Base-by-base conservation (phyloP, 1,140 invertebrate species). In the Macrosteles quadrilineatus region DNA sequence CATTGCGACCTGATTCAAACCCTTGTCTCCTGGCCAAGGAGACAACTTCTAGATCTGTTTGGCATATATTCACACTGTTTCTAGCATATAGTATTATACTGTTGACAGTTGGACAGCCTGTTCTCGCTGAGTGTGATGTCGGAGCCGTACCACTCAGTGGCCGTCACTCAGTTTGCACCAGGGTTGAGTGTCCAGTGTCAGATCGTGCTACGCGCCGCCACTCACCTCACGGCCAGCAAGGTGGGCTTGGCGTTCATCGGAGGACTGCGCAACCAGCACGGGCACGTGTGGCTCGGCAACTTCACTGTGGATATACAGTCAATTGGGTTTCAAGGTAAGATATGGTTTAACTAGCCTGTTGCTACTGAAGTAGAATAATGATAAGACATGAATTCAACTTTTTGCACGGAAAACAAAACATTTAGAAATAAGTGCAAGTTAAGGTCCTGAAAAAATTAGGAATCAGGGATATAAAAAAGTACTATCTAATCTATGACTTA, bases 261-360 rank as follows among this genome's bases (percentile, higher is more conserved):
- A 47, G 79, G 79, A 4, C 75, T 82, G 12, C 70, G 74, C 30
- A 77, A 77, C 32, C 74, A 74, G 11, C 78, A 80, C 45, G 76
- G 76, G 0, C 76, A 80, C 23, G 75, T 76, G 14, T 79, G 77
- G 76, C 72, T 81, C 3, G 81, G 79, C 21, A 71, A 76, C 30
- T 79, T 75, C 69, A 73, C 73, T 25, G 72, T 81, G 27, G 78
- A 81, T 74, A 76, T 81, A 19, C 78, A 79, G 53, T 80, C 80
- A 9, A 80, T 81, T 57, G 75, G 76, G 32, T 81, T 81, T 70
- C 67, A 74, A 72, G 71, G 75, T 76, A 71, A 63, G 32, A 14
- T 6, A n/a, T 21, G 4, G 47, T 19, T 50, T 50, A n/a, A n/a
- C n/a, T n/a, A n/a, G n/a, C n/a, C n/a, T n/a, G n/a, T n/a, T n/a